Evolutionary conservation across 1,140 invertebrate species (phyloP), one percentile per base, ranked within the genome.

Genomic region (Chironomus tepperi): DNA sequence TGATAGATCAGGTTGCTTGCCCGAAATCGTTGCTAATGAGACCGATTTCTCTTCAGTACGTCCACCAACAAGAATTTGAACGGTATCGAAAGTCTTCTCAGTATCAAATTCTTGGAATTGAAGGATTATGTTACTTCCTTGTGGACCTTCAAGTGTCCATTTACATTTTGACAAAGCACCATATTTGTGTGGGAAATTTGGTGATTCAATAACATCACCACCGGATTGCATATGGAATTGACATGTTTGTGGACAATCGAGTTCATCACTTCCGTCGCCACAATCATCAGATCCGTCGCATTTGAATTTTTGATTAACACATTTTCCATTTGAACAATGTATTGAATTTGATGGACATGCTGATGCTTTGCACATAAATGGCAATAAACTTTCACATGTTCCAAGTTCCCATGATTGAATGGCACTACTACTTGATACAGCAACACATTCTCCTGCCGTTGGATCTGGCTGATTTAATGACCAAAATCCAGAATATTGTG

Each of bases 71-170:
- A 98, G 85, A 77, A 98, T 94, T 84, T 97, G 95, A 7, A 98
- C 95, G 43, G 95, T 95, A 83, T 98, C 97, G 79, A 96, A 96
- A 78, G 93, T 92, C 81, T 96, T 93, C 84, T 98, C 97, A 5
- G 96, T 98, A 81, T 97, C 95, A 83, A 99, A 98, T 84, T 97
- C 93, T 87, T 95, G 94, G 83, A 98, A 97, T 89, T 98, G 86
- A 74, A 97, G 84, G 43, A 96, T 88, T 76, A 98, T 95, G 78
- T 95, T 96, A 81, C 96, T 94, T 64, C 96, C 96, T 83, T 97
- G 89, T 5, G 96, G 96, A 34, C 95, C 96, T 85, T 98, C 96
- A 72, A 99, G 84, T 0, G 96, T 97, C 96, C 97, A 98, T 84
- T 96, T 96, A 82, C 96, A 98, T 79, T 97, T 94, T 74, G 90